Conservation (phyloP, 2,888 invertebrate genomes). For the Neoitamus cyanurus region DNA sequence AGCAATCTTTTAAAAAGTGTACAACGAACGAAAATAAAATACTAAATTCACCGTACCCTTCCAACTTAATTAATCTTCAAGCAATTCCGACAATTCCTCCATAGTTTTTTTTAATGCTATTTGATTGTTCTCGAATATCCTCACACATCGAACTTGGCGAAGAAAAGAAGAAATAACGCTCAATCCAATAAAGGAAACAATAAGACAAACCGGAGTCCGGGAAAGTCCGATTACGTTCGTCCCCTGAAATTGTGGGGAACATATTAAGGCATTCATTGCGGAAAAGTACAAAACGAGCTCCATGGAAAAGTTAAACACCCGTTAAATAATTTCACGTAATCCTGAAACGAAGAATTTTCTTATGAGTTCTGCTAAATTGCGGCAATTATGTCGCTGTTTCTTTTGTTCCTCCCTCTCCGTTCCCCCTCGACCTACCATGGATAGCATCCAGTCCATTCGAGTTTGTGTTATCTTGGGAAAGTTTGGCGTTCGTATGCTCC, state of each 20-base stretch:
- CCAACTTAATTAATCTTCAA: no score
- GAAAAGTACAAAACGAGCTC: neutral
- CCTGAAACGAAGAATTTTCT: conserved; percentile 19
- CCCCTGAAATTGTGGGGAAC: neutral
- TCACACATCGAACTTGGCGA: no score
- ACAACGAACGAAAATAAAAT: no score
- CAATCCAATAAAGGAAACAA: neutral
- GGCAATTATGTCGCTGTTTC: conserved; percentile 33
- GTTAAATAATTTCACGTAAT: conserved; percentile 38
- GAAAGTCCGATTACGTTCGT: neutral
- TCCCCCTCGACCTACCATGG: neutral
- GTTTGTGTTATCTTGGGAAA: conserved; percentile 8
- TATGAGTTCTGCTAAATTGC: conserved; percentile 42
- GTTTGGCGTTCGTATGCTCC: conserved; percentile 15
- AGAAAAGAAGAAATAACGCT: neutral
- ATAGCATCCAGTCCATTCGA: conserved; percentile 3
- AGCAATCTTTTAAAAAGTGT: no score
- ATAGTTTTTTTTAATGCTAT: no score
- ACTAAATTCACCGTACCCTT: no score
- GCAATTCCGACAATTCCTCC: no score
- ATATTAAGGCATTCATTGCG: neutral
- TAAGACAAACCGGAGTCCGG: neutral
- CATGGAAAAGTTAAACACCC: conserved; percentile 9
- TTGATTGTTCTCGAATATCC: no score
- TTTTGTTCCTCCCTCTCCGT: neutral